Conservation (phyloP, 2,113 vertebrate genomes). For the Gobiocypris rarus region DNA sequence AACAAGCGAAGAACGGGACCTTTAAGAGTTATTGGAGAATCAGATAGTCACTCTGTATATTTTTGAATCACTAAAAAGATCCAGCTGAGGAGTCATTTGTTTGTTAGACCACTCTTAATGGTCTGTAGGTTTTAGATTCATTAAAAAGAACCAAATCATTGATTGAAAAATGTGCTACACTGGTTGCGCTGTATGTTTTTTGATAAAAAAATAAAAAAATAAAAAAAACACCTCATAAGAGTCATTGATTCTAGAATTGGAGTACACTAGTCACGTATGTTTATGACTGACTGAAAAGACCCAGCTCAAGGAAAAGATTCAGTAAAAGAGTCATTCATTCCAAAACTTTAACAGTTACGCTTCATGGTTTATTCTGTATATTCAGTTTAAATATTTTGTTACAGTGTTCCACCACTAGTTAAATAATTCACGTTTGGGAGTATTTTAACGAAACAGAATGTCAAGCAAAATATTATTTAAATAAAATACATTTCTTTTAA, state of each 20-base stretch:
- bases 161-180: not conserved
- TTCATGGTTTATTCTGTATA: not conserved
- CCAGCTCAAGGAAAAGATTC: not conserved
- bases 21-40: not conserved
- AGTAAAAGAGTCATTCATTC: not conserved
- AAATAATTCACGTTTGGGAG: not conserved
- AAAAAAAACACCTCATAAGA: not conserved
- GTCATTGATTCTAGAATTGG: not conserved
- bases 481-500: not conserved
- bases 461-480: not conserved
- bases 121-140: not conserved
- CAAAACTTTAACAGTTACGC: not conserved
- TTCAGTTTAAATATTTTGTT: not conserved
- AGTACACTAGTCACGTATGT: not conserved
- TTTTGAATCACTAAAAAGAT: not conserved
- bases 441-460: not conserved
- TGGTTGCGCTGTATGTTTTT: not conserved
- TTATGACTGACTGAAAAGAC: not conserved
- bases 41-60: not conserved
- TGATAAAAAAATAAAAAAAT: not conserved
- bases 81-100: not conserved
- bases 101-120: not conserved
- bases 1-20: no score
- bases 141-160: not conserved
- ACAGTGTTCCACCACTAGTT: not conserved